These are phyloP conservation scores for Antidorcas marsupialis DNA, from an alignment of 2,113 vertebrate species.

Conservation along the genomic window DNA sequence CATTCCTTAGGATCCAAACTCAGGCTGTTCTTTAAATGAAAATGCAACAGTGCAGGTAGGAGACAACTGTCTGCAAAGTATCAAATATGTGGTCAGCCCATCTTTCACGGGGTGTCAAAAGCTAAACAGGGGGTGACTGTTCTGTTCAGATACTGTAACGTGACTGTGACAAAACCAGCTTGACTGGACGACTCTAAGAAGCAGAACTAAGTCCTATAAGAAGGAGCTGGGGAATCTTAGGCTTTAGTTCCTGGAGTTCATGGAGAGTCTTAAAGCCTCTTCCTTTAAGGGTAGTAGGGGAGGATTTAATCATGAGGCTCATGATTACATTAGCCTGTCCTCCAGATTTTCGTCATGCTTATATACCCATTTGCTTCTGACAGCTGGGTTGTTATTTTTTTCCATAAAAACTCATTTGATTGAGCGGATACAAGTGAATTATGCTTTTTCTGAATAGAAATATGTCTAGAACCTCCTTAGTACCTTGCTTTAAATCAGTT, in stretches of 20 bases:
- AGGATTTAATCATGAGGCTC: background rate
- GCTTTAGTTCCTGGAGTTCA: background rate
- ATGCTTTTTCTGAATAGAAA: background rate
- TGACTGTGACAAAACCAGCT: background rate
- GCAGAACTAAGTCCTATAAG: background rate
- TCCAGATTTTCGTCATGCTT: background rate
- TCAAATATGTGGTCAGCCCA: background rate
- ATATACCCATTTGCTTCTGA: background rate
- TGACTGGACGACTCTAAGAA: background rate
- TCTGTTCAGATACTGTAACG: background rate
- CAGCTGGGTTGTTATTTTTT: background rate
- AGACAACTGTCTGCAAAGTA: background rate
- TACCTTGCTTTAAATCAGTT: background rate
- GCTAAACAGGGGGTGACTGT: background rate
- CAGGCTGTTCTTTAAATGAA: background rate
- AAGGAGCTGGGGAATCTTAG: background rate
- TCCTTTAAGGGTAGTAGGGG: background rate
- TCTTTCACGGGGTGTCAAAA: background rate
- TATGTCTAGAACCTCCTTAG: background rate
- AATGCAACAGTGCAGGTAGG: background rate
- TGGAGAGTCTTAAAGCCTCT: background rate
- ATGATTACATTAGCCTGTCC: background rate
- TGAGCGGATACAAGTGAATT: background rate
- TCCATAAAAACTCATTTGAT: background rate
- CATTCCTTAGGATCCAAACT: background rate